Conservation (phyloP, 53 echinoderm and acorn worm genomes). For the Luidia sarsii region DNA sequence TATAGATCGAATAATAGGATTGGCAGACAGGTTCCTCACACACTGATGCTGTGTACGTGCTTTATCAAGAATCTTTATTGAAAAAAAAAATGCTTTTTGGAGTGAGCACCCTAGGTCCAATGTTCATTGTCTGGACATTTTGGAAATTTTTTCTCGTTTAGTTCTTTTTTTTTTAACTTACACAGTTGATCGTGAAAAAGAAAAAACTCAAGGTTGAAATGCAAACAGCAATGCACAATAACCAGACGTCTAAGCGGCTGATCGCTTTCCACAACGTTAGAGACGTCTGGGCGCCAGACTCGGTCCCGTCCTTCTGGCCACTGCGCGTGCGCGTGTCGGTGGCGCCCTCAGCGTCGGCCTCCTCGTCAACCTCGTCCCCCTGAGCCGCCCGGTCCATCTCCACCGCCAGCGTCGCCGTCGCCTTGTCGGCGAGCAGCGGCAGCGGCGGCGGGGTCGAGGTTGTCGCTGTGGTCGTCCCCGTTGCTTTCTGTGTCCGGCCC, state of each 20-base stretch:
- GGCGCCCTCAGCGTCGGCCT: no score
- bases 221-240: background rate
- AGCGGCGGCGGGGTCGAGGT: background rate
- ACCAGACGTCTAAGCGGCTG: background rate
- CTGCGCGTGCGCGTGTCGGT: no score
- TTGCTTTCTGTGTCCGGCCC: background rate
- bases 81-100: no score
- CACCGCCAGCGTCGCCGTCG: background rate
- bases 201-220: background rate
- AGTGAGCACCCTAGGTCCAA: no score
- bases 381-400: background rate
- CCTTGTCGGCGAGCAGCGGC: background rate
- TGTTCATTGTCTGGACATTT: no score
- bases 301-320: no score
- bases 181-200: conserved; percentile 12
- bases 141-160: no score
- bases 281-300: background rate
- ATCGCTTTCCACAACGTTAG: background rate
- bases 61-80: no score
- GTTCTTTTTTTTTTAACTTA: background rate
- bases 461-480: background rate
- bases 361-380: background rate
- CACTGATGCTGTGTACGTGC: no score
- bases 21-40: no score
- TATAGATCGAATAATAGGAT: no score